Evolutionary conservation across 1,140 invertebrate species (phyloP).

Genomic region (Daktulosphaira vitifoliae): DNA sequence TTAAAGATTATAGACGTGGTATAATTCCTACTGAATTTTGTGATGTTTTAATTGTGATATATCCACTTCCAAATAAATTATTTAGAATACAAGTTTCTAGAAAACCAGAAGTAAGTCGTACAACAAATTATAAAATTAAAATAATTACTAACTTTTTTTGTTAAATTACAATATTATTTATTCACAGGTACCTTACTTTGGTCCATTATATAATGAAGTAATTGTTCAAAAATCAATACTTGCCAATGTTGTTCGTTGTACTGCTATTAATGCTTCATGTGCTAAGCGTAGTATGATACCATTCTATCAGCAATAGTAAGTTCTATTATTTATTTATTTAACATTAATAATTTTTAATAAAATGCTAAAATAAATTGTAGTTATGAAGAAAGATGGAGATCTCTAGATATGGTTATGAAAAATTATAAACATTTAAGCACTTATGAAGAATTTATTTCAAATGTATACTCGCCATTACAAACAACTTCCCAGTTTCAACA

Average conservation of each 20-base stretch:
- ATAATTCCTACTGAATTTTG: constrained; percentile 99
- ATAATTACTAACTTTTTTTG: constrained; percentile 8
- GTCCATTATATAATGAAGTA: constrained; percentile 90
- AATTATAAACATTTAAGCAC: constrained; percentile 81
- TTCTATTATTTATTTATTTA: neutral
- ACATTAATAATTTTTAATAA: neutral
- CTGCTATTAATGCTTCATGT: constrained; percentile 84
- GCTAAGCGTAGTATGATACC: constrained; percentile 79
- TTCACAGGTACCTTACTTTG: constrained; percentile 80
- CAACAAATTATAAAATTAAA: neutral
- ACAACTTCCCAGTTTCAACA: constrained; percentile 40
- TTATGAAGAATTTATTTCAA: constrained; percentile 83
- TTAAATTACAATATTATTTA: neutral
- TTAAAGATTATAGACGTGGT: constrained; percentile 86
- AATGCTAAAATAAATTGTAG: constrained; percentile 46
- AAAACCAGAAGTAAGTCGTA: constrained; percentile 65
- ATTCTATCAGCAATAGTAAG: constrained; percentile 82
- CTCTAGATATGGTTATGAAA: constrained; percentile 76
- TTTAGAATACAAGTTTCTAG: constrained; percentile 74
- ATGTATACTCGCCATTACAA: constrained; percentile 67
- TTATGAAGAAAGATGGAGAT: constrained; percentile 82
- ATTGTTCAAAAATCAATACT: constrained; percentile 75
- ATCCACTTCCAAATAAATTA: constrained; percentile 75
- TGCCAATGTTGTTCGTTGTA: constrained; percentile 80
- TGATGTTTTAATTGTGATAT: constrained; percentile 95